Percentiles rank a stretch among this genome's conserved stretches.
Conservation (phyloP, 2,888 invertebrate genomes). For the Boloria selene region DNA sequence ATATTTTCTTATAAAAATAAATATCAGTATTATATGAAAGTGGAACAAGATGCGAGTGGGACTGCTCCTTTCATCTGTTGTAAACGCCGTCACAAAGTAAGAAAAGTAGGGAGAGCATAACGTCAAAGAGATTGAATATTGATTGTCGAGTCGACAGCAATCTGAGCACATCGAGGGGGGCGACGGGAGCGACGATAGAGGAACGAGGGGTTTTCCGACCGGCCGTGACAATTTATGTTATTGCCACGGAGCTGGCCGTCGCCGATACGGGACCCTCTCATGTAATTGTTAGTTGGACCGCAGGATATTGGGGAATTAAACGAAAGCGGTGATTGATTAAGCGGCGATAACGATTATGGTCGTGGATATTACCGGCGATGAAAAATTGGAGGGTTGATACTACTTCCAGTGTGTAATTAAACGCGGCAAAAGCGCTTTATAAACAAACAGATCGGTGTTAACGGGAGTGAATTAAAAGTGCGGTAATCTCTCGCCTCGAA, state of each 20-base stretch:
- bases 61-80: conserved; percentile 55
- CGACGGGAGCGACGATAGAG: conserved; percentile 39
- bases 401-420: conserved; percentile 48
- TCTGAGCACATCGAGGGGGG: conserved; percentile 47
- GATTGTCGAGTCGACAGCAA: conserved; percentile 78
- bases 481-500: conserved; percentile 48
- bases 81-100: conserved; percentile 75
- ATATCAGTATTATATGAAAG: conserved; percentile 3
- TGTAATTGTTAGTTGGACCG: conserved; percentile 79
- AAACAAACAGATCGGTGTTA: conserved; percentile 52
- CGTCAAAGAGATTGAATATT: conserved; percentile 82
- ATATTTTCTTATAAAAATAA: neutral
- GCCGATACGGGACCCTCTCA: conserved; percentile 74
- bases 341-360: conserved; percentile 70
- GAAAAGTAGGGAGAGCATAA: conserved; percentile 74
- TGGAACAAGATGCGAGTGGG: conserved; percentile 35
- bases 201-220: conserved; percentile 62
- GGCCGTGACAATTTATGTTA: conserved; percentile 80
- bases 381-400: conserved; percentile 57
- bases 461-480: conserved; percentile 58
- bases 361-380: conserved; percentile 59
- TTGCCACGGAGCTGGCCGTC: conserved; percentile 70
- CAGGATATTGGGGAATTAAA: conserved; percentile 80
- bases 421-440: conserved; percentile 48
- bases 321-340: conserved; percentile 76